Conservation (phyloP, 1,140 invertebrate genomes). For the Protaetia brevitarsis region DNA sequence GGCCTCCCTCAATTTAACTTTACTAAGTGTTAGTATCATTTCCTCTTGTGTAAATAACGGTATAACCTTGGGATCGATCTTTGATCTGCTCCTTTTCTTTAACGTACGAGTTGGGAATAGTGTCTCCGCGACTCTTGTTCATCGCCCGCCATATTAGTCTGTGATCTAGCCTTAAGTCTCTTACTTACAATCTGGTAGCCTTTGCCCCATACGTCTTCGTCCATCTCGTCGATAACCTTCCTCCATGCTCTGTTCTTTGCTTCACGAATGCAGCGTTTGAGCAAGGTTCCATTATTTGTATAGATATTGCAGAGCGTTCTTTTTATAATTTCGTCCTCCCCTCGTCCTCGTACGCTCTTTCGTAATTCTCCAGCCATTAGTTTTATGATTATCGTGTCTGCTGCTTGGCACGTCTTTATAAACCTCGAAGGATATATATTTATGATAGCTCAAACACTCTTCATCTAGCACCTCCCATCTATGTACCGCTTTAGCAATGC, state of each 20-base stretch:
- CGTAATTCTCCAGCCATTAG: neutral
- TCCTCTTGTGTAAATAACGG: neutral
- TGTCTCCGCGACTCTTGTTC: neutral
- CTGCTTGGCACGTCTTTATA: neutral
- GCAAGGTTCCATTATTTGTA: neutral
- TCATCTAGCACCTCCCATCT: neutral
- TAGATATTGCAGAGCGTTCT: neutral
- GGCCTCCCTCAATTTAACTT: slow-evolving; percentile 4
- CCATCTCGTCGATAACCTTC: neutral
- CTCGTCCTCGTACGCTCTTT: neutral
- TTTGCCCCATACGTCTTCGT: neutral
- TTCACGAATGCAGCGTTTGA: neutral
- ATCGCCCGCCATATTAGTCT: neutral
- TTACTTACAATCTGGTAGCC: slow-evolving; percentile 1
- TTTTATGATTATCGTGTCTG: neutral
- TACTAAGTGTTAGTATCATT: neutral
- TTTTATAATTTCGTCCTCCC: too few species aligned
- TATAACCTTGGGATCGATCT: neutral
- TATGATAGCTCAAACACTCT: neutral
- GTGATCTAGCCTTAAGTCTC: neutral
- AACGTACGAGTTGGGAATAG: neutral
- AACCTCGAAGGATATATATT: neutral
- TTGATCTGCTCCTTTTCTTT: neutral
- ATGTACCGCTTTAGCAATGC: neutral
- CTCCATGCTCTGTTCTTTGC: neutral